phyloP scores from a whole-genome alignment of 1,140 invertebrate species.

The Campoletis sonorensis region DNA sequence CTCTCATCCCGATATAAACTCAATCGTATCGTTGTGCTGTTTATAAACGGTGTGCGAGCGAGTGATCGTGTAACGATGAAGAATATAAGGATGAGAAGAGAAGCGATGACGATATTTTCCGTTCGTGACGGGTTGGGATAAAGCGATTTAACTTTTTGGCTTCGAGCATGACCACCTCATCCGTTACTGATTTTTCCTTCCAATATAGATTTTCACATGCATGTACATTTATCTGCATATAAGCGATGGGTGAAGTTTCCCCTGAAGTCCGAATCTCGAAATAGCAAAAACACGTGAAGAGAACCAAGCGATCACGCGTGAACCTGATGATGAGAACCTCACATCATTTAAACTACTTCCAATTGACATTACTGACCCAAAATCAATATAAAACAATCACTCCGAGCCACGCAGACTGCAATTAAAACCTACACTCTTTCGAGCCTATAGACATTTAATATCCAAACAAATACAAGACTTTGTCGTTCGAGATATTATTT shows the following conservation, averaged over 20 bases:
- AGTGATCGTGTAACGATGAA: neutral
- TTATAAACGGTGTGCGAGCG: neutral
- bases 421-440: too few species aligned
- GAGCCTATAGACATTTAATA: too few species aligned
- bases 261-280: constrained; percentile 46
- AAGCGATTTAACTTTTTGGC: neutral
- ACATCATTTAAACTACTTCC: too few species aligned
- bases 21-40: neutral
- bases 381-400: constrained; percentile 1
- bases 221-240: neutral
- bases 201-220: neutral
- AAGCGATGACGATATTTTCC: constrained; percentile 6
- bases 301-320: constrained; percentile 60
- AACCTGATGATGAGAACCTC: constrained; percentile 53
- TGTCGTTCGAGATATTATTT: too few species aligned
- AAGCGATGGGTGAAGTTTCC: too few species aligned
- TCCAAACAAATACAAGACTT: too few species aligned
- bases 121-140: neutral
- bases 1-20: constrained; percentile 2
- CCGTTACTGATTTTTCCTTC: neutral
- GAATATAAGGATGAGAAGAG: neutral
- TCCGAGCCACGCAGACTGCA: too few species aligned
- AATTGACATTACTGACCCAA: neutral
- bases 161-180: neutral
- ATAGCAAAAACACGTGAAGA: constrained; percentile 58